A percentile compares a stretch with the other conserved stretches of the same genome.
phyloP scores from a whole-genome alignment of 1,140 invertebrate species.

The Drosophila lini region DNA sequence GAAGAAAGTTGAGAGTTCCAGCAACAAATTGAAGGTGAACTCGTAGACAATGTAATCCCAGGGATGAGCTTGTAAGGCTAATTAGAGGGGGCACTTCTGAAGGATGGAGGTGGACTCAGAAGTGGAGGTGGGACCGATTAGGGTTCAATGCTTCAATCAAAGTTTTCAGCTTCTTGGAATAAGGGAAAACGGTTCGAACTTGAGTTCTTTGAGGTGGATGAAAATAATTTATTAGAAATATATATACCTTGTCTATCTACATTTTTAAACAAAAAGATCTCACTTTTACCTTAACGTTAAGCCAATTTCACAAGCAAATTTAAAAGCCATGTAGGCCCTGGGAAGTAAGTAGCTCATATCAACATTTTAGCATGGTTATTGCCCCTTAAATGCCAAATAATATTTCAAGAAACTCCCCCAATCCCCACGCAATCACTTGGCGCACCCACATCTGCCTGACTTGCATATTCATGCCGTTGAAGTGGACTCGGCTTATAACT shows the following conservation, averaged over 20 bases:
- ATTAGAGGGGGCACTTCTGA: slow-evolving; percentile 16
- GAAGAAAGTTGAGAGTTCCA: slow-evolving; percentile 33
- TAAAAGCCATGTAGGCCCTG: not conserved
- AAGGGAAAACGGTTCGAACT: not conserved
- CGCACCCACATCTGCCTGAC: slow-evolving; percentile 25
- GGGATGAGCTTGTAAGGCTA: slow-evolving; percentile 42
- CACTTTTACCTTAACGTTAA: no score
- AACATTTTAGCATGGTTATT: slow-evolving; percentile 33
- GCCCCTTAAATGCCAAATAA: slow-evolving; percentile 23
- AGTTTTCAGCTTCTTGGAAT: slow-evolving; percentile 22
- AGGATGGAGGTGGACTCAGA: not conserved
- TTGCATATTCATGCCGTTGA: slow-evolving; percentile 47
- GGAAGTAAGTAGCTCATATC: slow-evolving; percentile 7
- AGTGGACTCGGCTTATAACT: slow-evolving; percentile 62
- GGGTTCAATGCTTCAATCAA: slow-evolving; percentile 21
- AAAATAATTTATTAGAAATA: not conserved
- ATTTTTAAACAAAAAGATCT: not conserved
- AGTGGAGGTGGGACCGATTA: slow-evolving; percentile 6
- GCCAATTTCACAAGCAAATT: not conserved
- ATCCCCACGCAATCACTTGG: slow-evolving; percentile 10
- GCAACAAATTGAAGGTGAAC: slow-evolving; percentile 26
- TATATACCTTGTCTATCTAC: not conserved
- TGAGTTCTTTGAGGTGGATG: not conserved
- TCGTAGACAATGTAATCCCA: slow-evolving; percentile 37
- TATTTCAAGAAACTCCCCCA: slow-evolving; percentile 12